Conservation (phyloP, 1,140 invertebrate genomes). For the Nilaparvata lugens region DNA sequence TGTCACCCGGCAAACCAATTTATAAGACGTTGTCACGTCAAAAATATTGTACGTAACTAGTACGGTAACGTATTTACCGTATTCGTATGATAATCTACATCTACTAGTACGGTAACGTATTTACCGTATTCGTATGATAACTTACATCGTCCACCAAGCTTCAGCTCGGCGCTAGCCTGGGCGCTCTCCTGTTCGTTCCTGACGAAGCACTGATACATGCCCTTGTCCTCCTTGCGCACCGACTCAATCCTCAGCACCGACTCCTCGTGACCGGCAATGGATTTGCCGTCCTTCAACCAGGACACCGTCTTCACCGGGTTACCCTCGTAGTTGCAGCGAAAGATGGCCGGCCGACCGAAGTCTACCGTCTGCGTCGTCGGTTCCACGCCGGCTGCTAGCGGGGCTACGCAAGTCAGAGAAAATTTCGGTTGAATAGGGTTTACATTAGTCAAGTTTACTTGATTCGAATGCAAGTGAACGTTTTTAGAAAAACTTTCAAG, state of each 20-base stretch:
- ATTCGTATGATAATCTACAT: no score
- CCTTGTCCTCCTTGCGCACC: constrained; percentile 89
- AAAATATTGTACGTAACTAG: no score
- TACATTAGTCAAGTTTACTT: no score
- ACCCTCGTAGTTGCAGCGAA: constrained; percentile 83
- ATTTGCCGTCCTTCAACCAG: constrained; percentile 89
- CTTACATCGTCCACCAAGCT: constrained; percentile 83
- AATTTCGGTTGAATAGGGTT: no score
- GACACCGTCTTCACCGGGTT: constrained; percentile 80
- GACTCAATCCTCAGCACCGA: constrained; percentile 72
- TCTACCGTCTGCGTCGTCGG: constrained; percentile 86
- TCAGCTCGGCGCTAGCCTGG: constrained; percentile 83
- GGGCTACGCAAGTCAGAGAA: constrained; percentile 45
- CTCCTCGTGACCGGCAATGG: constrained; percentile 61
- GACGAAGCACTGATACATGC: constrained; percentile 96
- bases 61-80: no score
- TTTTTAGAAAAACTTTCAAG: no score
- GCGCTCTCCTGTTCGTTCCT: constrained; percentile 89
- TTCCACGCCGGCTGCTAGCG: constrained; percentile 75
- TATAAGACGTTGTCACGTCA: no score
- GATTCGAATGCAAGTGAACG: no score
- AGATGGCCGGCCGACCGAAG: constrained; percentile 80
- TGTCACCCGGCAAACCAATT: no score
- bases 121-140: no score
- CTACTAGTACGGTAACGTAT: no score